phyloP scores from a whole-genome alignment of 2,888 invertebrate species.

The Belgica antarctica region DNA sequence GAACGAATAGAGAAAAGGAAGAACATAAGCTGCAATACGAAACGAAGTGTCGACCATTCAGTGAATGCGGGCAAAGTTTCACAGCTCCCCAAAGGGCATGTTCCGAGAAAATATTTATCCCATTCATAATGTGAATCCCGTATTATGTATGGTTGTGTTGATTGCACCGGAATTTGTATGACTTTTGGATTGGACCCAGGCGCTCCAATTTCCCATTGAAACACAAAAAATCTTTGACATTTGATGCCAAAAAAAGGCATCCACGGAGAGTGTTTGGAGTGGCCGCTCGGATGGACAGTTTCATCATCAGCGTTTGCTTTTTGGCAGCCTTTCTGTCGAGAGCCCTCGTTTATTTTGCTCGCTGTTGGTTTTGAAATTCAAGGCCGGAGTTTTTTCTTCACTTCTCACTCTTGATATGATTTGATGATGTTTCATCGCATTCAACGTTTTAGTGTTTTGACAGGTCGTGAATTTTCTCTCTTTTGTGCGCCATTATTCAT shows the following conservation, averaged over 20 bases:
- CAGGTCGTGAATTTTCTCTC: neutral
- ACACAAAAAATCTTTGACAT: too few species aligned
- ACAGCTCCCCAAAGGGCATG: too few species aligned
- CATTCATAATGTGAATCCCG: too few species aligned
- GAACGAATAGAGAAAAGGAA: too few species aligned
- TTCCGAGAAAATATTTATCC: too few species aligned
- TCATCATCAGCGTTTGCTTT: conserved; percentile 7
- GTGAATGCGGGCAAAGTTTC: too few species aligned
- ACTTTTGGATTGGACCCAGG: too few species aligned
- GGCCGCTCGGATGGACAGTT: neutral
- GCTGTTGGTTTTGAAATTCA: neutral
- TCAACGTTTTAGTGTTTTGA: neutral
- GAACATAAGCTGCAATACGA: too few species aligned
- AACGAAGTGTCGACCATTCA: too few species aligned
- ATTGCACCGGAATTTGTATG: too few species aligned
- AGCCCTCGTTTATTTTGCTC: neutral
- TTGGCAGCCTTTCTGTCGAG: neutral
- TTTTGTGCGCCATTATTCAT: neutral
- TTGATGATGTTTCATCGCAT: conserved; percentile 18
- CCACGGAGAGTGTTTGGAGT: neutral
- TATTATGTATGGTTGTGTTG: too few species aligned
- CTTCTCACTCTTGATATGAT: neutral
- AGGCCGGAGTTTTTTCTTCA: neutral
- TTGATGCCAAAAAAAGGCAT: conserved; percentile 1
- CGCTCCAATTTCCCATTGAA: too few species aligned